A percentile compares a stretch with the other conserved stretches of the same genome.
Evolutionary conservation across 2,113 vertebrate species (phyloP).

Genomic region (Chlamydotis undulata): DNA sequence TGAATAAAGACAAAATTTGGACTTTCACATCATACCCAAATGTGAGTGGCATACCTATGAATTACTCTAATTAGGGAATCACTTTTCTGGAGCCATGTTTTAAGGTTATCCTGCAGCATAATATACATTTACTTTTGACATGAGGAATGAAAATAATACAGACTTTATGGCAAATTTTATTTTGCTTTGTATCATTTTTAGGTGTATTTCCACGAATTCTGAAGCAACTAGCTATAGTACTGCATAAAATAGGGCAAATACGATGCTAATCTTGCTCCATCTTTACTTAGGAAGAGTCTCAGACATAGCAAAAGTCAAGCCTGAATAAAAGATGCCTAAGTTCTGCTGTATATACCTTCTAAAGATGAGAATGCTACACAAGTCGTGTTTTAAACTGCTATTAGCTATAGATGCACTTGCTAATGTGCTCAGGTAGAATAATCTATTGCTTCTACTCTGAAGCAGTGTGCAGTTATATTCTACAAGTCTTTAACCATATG

Average conservation of each 20-base stretch:
- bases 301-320: neutral
- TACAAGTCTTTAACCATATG: neutral
- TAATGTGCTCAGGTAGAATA: neutral
- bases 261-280: neutral
- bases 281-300: neutral
- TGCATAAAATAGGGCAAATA: neutral
- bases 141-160: neutral
- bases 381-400: neutral
- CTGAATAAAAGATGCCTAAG: neutral
- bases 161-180: neutral
- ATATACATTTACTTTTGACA: accelerated
- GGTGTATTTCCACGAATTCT: neutral
- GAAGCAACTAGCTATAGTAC: neutral
- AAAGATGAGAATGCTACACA: neutral
- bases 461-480: neutral
- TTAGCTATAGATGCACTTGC: neutral
- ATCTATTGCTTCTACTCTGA: neutral
- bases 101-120: neutral
- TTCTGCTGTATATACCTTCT: neutral
- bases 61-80: neutral
- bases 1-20: neutral
- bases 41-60: neutral
- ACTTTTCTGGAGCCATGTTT: neutral
- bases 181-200: neutral
- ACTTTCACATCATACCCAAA: neutral